Percentiles rank a stretch among this genome's conserved stretches.
Evolutionary conservation across 2,888 invertebrate species (phyloP).

Genomic region (Chelonus formosanus): DNA sequence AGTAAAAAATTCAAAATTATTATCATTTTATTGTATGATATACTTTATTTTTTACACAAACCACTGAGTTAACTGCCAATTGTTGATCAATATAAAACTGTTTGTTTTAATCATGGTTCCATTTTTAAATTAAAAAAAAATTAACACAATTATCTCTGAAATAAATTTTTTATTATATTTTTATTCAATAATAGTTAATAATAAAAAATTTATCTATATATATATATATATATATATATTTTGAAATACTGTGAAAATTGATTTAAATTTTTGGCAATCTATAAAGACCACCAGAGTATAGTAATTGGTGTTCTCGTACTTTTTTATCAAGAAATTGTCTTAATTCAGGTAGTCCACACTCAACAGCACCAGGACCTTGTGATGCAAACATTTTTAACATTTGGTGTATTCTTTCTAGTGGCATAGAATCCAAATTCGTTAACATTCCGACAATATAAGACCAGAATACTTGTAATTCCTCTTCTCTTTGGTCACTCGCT

Average conservation of each 20-base stretch:
- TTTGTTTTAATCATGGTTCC: too few species aligned
- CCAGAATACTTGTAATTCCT: slow-evolving; percentile 95
- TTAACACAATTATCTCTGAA: too few species aligned
- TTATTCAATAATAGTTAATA: too few species aligned
- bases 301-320: slow-evolving; percentile 88
- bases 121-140: too few species aligned
- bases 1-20: slow-evolving; percentile 65
- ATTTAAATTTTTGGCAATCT: slow-evolving; percentile 78
- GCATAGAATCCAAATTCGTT: slow-evolving; percentile 90
- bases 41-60: slow-evolving; percentile 2
- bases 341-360: slow-evolving; percentile 88
- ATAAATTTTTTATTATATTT: too few species aligned
- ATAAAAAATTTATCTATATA: too few species aligned
- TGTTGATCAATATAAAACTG: too few species aligned
- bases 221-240: too few species aligned
- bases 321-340: slow-evolving; percentile 90
- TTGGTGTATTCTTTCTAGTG: slow-evolving; percentile 91
- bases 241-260: neutral
- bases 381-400: slow-evolving; percentile 98
- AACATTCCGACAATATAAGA: slow-evolving; percentile 97
- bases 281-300: slow-evolving; percentile 87
- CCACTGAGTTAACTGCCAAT: neutral
- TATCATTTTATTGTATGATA: slow-evolving; percentile 13
- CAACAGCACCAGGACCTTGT: slow-evolving; percentile 85
- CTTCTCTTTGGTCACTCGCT: slow-evolving; percentile 91